Evolutionary conservation across 1,140 invertebrate genomes (phyloP).

Genomic region (Penaeus indicus): DNA sequence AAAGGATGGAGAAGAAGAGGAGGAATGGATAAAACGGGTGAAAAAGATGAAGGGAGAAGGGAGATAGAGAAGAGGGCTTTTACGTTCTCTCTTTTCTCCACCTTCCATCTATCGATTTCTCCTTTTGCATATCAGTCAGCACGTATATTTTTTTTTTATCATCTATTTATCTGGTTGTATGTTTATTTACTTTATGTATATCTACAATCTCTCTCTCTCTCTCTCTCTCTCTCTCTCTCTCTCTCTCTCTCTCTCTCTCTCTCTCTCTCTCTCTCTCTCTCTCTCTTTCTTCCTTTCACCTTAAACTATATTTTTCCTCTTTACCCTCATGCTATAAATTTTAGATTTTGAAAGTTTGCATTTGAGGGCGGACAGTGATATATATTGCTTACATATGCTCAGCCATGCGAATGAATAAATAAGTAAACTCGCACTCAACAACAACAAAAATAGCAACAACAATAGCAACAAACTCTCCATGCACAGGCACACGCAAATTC

Average conservation of each 20-base stretch:
- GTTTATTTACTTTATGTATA: background rate
- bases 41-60: background rate
- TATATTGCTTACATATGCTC: too few relatives aligned
- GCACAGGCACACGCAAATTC: too few relatives aligned
- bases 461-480: too few relatives aligned
- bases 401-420: too few relatives aligned
- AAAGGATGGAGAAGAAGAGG: background rate
- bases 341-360: background rate
- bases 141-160: background rate
- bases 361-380: background rate
- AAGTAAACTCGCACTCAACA: too few relatives aligned
- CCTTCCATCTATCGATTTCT: background rate
- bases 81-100: background rate
- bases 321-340: background rate
- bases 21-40: background rate
- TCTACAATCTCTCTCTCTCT: constrained; percentile 11
- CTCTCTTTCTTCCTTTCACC: background rate
- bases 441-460: too few relatives aligned
- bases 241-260: constrained; percentile 10
- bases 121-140: background rate
- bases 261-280: background rate
- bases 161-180: background rate
- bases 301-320: background rate
- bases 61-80: background rate
- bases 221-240: constrained; percentile 13